phyloP scores from a whole-genome alignment of 1,140 invertebrate species.

The Nebria ingens region DNA sequence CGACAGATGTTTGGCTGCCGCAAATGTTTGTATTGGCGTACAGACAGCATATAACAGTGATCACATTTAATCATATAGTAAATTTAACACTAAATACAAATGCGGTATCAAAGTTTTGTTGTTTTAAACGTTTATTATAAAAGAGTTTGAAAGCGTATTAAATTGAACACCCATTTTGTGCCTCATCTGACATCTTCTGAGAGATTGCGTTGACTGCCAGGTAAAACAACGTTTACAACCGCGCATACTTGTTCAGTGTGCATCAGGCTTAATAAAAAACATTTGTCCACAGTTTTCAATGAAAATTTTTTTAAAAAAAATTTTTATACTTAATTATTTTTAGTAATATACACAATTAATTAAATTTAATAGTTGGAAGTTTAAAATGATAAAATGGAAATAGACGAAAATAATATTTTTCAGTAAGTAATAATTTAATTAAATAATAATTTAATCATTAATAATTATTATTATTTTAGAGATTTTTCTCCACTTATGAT shows the following conservation, averaged over 20 bases:
- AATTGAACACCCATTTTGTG: not conserved
- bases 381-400: too few species aligned
- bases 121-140: not conserved
- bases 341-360: too few species aligned
- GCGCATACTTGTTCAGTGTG: too few species aligned
- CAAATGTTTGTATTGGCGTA: not conserved
- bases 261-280: too few species aligned
- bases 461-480: conserved; percentile 2
- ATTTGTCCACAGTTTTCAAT: too few species aligned
- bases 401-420: too few species aligned
- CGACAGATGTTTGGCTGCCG: not conserved
- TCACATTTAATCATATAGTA: not conserved
- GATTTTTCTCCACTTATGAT: not conserved
- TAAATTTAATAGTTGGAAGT: too few species aligned
- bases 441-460: too few species aligned
- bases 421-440: too few species aligned
- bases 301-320: too few species aligned
- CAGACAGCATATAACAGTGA: not conserved
- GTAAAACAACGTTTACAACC: not conserved
- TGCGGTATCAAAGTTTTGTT: not conserved
- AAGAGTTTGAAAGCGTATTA: not conserved
- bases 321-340: too few species aligned
- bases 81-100: not conserved
- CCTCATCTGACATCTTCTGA: not conserved
- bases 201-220: not conserved